A percentile compares a stretch with the other conserved stretches of the same genome.
phyloP scores from a whole-genome alignment of 1,140 invertebrate genomes.

The Oedothorax gibbosus region DNA sequence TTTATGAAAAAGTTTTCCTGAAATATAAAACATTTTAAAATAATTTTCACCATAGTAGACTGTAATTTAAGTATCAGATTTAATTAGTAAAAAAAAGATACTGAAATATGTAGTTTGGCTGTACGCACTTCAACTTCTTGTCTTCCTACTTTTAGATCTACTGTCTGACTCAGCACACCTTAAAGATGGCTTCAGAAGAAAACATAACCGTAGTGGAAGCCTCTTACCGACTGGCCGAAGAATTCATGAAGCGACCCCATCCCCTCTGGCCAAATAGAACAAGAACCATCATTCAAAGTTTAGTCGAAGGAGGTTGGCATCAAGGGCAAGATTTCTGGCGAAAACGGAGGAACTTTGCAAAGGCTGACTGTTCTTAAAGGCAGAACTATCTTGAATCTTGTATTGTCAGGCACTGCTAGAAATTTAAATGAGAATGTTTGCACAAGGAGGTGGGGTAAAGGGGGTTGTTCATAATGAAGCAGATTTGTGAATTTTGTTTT shows the following conservation, averaged over 20 bases:
- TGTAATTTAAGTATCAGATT: no score
- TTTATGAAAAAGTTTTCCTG: no score
- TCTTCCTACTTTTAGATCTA: constrained; percentile 33
- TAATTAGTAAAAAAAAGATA: no score
- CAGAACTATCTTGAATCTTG: not conserved
- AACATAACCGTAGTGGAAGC: constrained; percentile 50
- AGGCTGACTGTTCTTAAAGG: constrained; percentile 25
- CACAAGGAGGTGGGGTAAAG: no score
- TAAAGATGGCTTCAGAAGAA: constrained; percentile 31
- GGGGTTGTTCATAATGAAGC: no score
- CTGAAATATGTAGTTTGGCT: no score
- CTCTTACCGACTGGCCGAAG: constrained; percentile 29
- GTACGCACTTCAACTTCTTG: no score
- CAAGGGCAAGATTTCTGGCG: constrained; percentile 50
- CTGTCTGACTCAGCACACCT: constrained; percentile 28
- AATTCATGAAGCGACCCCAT: constrained; percentile 23
- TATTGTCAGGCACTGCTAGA: not conserved
- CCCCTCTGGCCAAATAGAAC: constrained; percentile 43
- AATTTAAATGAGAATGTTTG: no score
- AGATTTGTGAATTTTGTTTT: no score
- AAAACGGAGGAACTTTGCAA: constrained; percentile 51
- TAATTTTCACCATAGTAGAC: no score
- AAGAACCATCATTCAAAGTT: constrained; percentile 27
- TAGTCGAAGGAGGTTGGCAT: constrained; percentile 42
- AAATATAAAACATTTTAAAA: no score